Evolutionary conservation across 1,140 invertebrate species (phyloP).

Genomic region (Bicyclus anynana): DNA sequence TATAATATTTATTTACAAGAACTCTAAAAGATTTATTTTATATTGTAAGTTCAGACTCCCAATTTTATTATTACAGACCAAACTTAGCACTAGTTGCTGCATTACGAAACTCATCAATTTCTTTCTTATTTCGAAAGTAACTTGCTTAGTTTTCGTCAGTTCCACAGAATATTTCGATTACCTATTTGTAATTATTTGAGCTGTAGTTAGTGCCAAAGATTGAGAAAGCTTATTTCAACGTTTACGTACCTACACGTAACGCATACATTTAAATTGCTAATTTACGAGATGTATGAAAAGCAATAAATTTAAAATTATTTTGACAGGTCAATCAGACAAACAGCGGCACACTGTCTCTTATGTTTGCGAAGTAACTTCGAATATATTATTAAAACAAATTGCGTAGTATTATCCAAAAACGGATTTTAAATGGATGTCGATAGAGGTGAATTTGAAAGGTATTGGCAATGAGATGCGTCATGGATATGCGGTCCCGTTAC

Average conservation of each 20-base stretch:
- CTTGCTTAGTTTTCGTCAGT: no score
- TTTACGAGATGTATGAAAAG: constrained; percentile 16
- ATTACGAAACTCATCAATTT: no score
- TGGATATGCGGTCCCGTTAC: constrained; percentile 62
- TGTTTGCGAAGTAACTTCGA: constrained; percentile 42
- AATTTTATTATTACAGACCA: no score
- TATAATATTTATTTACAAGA: not conserved
- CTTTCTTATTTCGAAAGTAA: no score
- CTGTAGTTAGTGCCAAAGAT: no score
- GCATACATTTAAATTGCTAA: constrained; percentile 35
- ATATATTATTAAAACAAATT: constrained; percentile 38
- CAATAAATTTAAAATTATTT: constrained; percentile 57
- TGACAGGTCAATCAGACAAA: constrained; percentile 53
- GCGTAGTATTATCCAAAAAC: constrained; percentile 29
- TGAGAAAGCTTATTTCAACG: no score
- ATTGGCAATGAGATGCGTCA: constrained; percentile 48
- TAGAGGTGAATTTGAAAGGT: constrained; percentile 50
- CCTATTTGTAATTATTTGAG: no score
- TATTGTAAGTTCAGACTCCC: not conserved
- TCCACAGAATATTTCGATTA: no score
- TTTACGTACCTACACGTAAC: not conserved
- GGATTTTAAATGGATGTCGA: constrained; percentile 28
- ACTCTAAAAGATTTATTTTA: not conserved
- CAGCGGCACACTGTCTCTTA: constrained; percentile 49
- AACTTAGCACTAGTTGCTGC: no score